These are phyloP conservation scores for Cryptocephalus moraei DNA, from an alignment of 2,888 invertebrate species.

Conservation along the genomic window DNA sequence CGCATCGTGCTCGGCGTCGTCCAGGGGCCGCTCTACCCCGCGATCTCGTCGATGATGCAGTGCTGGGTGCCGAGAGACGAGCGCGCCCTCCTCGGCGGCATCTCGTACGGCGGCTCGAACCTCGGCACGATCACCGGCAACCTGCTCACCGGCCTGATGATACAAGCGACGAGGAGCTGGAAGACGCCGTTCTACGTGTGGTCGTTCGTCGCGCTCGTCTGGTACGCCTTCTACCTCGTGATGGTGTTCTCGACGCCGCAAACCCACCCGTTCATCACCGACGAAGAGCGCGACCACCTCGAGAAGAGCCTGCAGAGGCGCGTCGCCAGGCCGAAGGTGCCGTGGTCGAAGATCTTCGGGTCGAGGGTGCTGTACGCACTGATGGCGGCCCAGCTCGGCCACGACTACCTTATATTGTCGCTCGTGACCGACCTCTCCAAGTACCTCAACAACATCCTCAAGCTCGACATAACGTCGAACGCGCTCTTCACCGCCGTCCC, in stretches of 20 bases:
- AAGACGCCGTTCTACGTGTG: slow-evolving; percentile 71
- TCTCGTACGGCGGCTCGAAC: slow-evolving; percentile 68
- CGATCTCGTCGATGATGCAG: slow-evolving; percentile 40
- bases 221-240: slow-evolving; percentile 44
- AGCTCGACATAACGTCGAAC: slow-evolving; percentile 50
- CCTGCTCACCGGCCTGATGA: slow-evolving; percentile 45
- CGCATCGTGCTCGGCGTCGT: slow-evolving; percentile 58
- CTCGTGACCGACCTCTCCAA: slow-evolving; percentile 55
- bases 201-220: slow-evolving; percentile 58
- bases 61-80: slow-evolving; percentile 71
- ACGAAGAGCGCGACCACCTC: slow-evolving; percentile 8
- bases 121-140: slow-evolving; percentile 55
- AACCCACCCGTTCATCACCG: slow-evolving; percentile 34
- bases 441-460: no score
- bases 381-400: slow-evolving; percentile 55
- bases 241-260: slow-evolving; percentile 45
- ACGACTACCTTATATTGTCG: slow-evolving; percentile 55
- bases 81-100: slow-evolving; percentile 61
- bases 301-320: slow-evolving; percentile 1
- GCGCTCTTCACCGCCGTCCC: slow-evolving; percentile 51
- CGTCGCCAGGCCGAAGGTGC: slow-evolving; percentile 7
- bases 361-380: slow-evolving; percentile 26
- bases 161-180: slow-evolving; percentile 57
- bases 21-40: slow-evolving; percentile 69
- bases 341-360: slow-evolving; percentile 5